Percentiles rank a stretch among this genome's conserved stretches.
Conservation (phyloP, 2,113 vertebrate species). For the Peromyscus maniculatus region DNA sequence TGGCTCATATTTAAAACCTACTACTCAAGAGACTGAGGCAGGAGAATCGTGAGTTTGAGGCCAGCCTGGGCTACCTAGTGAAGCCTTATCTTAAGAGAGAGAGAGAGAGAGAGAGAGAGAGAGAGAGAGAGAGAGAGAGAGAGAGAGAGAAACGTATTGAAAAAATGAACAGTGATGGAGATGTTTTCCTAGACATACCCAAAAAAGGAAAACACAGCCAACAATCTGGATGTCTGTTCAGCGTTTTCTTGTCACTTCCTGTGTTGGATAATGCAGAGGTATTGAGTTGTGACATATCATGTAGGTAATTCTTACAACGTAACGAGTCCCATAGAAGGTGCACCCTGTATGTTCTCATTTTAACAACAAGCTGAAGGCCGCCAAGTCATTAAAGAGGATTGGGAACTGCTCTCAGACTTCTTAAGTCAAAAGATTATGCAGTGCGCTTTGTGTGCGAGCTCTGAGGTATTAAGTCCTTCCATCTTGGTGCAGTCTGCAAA, state of each 20-base stretch:
- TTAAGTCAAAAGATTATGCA: constrained; percentile 63
- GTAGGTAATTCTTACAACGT: constrained; percentile 65
- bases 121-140: background rate
- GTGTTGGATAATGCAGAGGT: background rate
- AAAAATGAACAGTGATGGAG: background rate
- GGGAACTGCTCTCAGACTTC: constrained; percentile 59
- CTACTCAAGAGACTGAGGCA: background rate
- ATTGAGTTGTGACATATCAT: background rate
- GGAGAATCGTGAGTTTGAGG: background rate
- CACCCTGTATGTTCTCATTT: background rate
- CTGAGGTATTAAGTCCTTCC: constrained; percentile 58
- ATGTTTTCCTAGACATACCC: background rate
- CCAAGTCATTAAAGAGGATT: constrained; percentile 60
- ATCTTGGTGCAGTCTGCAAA: constrained; percentile 33
- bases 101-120: too few species aligned
- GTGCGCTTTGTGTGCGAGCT: constrained; percentile 32
- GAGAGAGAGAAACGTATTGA: background rate
- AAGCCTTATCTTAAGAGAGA: background rate
- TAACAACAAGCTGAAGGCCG: constrained; percentile 36
- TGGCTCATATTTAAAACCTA: background rate
- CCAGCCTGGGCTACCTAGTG: background rate
- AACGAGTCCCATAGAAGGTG: background rate
- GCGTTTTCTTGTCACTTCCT: background rate
- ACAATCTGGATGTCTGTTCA: background rate
- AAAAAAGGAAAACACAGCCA: background rate